Evolutionary conservation across 2,797 vertebrate genomes (phyloP).

Genomic region (Pseudocheirus occidentalis): DNA sequence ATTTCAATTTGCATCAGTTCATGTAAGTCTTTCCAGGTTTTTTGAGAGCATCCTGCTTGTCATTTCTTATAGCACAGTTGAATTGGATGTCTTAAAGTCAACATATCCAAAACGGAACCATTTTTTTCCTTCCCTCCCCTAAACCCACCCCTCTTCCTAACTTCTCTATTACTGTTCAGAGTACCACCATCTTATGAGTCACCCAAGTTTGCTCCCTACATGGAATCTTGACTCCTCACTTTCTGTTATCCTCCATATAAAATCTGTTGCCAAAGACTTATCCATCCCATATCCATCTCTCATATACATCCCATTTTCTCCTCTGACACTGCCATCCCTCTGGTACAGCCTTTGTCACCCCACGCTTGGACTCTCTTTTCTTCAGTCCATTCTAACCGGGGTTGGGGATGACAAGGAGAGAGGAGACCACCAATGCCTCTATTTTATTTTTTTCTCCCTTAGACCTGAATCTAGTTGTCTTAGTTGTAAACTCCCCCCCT

Average conservation of each 20-base stretch:
- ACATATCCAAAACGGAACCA: neutral
- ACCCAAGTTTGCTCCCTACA: neutral
- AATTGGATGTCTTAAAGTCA: neutral
- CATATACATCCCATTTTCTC: neutral
- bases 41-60: neutral
- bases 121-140: neutral
- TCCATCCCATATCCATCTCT: neutral
- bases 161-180: neutral
- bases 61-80: neutral
- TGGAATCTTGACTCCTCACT: neutral
- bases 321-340: neutral
- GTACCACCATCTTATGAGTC: neutral
- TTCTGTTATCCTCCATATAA: neutral
- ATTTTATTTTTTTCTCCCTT: neutral
- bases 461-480: neutral
- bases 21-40: neutral
- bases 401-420: neutral
- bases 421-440: constrained; percentile 14
- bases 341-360: neutral
- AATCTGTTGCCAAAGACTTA: neutral
- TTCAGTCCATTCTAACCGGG: neutral
- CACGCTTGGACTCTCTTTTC: constrained; percentile 7
- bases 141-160: neutral
- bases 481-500: constrained; percentile 16
- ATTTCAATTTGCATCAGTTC: neutral